Percentiles rank a stretch among this genome's conserved stretches.
phyloP scores from a whole-genome alignment of 2,888 invertebrate species.

The Amiota minor region DNA sequence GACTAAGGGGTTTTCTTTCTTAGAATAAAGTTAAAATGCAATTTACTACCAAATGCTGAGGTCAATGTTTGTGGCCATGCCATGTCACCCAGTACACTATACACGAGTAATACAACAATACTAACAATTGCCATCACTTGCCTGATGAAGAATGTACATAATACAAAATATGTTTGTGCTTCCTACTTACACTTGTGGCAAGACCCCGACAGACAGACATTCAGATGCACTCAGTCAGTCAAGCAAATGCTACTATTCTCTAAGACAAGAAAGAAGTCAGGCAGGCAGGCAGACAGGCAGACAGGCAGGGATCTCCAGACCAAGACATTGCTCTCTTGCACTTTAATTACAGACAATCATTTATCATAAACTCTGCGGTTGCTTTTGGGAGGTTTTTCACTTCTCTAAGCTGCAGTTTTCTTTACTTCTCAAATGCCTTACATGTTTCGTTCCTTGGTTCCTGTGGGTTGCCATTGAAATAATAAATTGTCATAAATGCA shows the following conservation, averaged over 20 bases:
- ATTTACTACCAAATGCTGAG: slow-evolving; percentile 19
- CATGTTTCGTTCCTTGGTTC: too few species aligned
- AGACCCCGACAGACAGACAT: not conserved
- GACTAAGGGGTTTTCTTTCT: not conserved
- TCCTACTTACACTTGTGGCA: not conserved
- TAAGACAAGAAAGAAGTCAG: not conserved
- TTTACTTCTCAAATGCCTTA: too few species aligned
- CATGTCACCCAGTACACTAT: not conserved
- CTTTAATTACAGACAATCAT: slow-evolving; percentile 59
- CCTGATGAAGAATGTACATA: not conserved
- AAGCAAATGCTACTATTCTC: not conserved
- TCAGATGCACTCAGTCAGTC: not conserved
- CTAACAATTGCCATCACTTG: too few species aligned
- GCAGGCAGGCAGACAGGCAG: not conserved
- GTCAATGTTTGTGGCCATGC: slow-evolving; percentile 21
- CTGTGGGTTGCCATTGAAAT: not conserved
- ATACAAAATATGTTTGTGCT: not conserved
- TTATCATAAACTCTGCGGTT: slow-evolving; percentile 51
- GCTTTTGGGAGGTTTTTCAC: slow-evolving; percentile 17
- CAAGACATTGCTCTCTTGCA: slow-evolving; percentile 28
- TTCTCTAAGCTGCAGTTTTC: too few species aligned
- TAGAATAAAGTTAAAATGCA: slow-evolving; percentile 16
- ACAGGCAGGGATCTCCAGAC: not conserved
- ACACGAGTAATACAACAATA: too few species aligned
- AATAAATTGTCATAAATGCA: slow-evolving; percentile 25